A percentile compares a stretch with the other conserved stretches of the same genome.
Evolutionary conservation across 2,888 invertebrate genomes (phyloP).

Genomic region (Drosophila niveifrons): DNA sequence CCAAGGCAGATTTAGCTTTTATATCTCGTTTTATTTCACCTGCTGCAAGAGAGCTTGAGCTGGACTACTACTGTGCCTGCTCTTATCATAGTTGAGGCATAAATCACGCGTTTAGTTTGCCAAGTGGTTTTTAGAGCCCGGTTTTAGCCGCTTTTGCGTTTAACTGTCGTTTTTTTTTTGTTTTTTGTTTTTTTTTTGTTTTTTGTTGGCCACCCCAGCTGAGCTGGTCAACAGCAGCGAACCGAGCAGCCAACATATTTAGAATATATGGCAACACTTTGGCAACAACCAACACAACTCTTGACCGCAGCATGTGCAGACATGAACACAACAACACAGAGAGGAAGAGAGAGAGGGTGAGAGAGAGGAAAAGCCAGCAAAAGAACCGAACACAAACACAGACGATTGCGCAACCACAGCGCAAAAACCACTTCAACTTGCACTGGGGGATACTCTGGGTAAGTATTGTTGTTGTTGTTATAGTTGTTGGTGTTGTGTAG

Average conservation of each 20-base stretch:
- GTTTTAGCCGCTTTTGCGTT: conserved; percentile 65
- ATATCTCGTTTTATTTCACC: conserved; percentile 11
- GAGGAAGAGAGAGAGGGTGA: conserved; percentile 3
- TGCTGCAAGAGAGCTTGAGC: conserved; percentile 6
- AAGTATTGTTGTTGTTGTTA: conserved; percentile 45
- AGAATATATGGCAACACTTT: conserved; percentile 82
- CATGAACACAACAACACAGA: conserved; percentile 22
- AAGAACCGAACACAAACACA: conserved; percentile 57
- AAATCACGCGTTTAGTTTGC: conserved; percentile 80
- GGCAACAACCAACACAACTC: conserved; percentile 76
- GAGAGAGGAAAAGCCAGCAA: conserved; percentile 22
- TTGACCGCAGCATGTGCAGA: conserved; percentile 75
- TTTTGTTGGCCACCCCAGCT: conserved; percentile 43
- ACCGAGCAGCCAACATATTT: conserved; percentile 72
- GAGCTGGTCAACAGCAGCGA: conserved; percentile 41
- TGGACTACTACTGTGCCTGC: conserved; percentile 38
- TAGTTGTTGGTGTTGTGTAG: conserved; percentile 28
- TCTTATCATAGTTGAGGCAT: conserved; percentile 74
- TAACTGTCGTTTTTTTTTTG: conserved; percentile 74
- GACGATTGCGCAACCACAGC: conserved; percentile 80
- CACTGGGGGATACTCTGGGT: conserved; percentile 43
- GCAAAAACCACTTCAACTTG: conserved; percentile 79
- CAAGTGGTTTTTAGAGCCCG: conserved; percentile 73
- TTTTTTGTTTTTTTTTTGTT: too few relatives aligned
- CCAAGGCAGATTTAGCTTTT: background rate